A percentile compares a stretch with the other conserved stretches of the same genome.
Evolutionary conservation across 2,113 vertebrate genomes (phyloP).

Genomic region (Setophaga coronata): DNA sequence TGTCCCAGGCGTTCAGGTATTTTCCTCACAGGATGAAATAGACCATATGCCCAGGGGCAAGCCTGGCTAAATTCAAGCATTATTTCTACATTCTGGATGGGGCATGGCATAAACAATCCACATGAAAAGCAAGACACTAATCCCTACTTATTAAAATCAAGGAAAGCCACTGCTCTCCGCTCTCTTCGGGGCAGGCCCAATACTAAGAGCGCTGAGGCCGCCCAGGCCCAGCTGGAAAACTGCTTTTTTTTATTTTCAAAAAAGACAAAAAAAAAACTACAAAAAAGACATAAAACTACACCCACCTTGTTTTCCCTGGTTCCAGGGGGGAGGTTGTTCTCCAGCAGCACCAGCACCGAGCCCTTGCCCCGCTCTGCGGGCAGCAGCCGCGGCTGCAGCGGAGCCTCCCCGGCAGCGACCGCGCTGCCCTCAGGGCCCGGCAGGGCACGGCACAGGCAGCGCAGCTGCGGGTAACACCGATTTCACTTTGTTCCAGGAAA

Average conservation of each 20-base stretch:
- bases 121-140: background rate
- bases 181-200: fast-evolving
- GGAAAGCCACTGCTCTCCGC: fast-evolving
- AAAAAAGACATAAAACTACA: background rate
- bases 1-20: fast-evolving
- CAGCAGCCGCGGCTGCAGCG: background rate
- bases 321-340: fast-evolving
- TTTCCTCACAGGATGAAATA: background rate
- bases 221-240: background rate
- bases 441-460: fast-evolving
- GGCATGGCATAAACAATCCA: background rate
- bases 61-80: background rate
- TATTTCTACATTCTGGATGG: background rate
- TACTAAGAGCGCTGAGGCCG: fast-evolving
- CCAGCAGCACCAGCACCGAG: background rate
- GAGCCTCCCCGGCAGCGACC: background rate
- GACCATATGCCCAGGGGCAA: fast-evolving
- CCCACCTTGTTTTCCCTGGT: background rate
- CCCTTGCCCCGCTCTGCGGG: fast-evolving
- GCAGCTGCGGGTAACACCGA: fast-evolving
- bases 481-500: fast-evolving
- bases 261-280: background rate
- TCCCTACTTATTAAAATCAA: fast-evolving
- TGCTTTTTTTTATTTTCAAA: background rate
- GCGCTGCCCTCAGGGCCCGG: background rate